Evolutionary conservation across 2,113 vertebrate species (phyloP), one percentile per base, ranked within the genome.

Genomic region (Thalassoma bifasciatum): DNA sequence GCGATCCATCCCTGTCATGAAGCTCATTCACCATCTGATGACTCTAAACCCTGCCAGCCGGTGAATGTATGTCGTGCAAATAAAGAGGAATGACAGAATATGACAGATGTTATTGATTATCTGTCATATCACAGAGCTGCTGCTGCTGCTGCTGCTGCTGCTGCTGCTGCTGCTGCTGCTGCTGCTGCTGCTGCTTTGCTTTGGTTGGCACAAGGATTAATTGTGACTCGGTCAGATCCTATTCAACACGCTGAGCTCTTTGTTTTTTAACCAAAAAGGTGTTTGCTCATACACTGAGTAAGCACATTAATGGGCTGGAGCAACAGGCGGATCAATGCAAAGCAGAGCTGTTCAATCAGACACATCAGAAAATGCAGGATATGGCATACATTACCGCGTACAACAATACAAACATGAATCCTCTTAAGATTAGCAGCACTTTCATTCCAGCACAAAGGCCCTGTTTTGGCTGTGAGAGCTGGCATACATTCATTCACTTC

Each of bases 71-170:
- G 71, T 38, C 12, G 24, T 23, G 50, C 52, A 77, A 81, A 81
- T 78, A 52, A 57, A 72, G 36, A 12, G 17, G 22, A 57, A 78
- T 47, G 53, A 23, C 65, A 56, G 61, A 57, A 58, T 68, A 57
- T 76, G 74, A 66, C 64, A 56, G 51, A 69, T 46, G 10, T 53
- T 60, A 88, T 73, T 54, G 83, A 91, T 73, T 81, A 87, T 24
- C 24, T 64, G 69, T 81, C 86, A 79, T 16, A 80, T 81, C 57
- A 58, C 54, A 36, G 63, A 66, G 54, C 75, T 61, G 77, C 76
- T 69, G 69, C 57, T 36, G 50, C 49, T 62, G 42, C 42, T n/a
- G 17, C 49, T 67, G 56, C 59, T 17, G n/a, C n/a, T n/a, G n/a
- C n/a, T n/a, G n/a, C n/a, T n/a, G n/a, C n/a, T n/a, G n/a, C n/a